These are phyloP conservation scores for Amphibalanus amphitrite DNA, from an alignment of 1,140 invertebrate species.

Conservation along the genomic window DNA sequence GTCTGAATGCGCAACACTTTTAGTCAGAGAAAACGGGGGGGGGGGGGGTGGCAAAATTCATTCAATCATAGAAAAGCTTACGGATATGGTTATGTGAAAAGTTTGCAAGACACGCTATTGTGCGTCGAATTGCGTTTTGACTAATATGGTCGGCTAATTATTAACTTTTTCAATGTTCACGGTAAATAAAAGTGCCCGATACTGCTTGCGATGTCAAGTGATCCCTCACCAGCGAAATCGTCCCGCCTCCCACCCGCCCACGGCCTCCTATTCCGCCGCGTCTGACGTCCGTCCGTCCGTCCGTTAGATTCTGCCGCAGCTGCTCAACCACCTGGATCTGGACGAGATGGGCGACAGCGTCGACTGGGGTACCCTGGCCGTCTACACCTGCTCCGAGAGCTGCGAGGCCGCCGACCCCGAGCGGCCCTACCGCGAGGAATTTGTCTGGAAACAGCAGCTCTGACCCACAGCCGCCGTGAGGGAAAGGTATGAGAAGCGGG, in stretches of 20 bases:
- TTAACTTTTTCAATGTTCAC: not conserved
- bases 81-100: too few relatives aligned
- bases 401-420: conserved; percentile 36
- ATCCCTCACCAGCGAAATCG: not conserved
- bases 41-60: too few relatives aligned
- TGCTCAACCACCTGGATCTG: conserved; percentile 53
- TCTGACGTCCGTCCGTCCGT: not conserved
- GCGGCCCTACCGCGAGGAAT: not conserved
- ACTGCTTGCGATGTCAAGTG: not conserved
- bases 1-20: too few relatives aligned
- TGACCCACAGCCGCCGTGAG: not conserved
- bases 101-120: too few relatives aligned
- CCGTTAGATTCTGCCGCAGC: conserved; percentile 71
- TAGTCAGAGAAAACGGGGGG: too few relatives aligned
- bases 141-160: not conserved
- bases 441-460: not conserved
- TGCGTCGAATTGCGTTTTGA: conserved; percentile 1
- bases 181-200: not conserved
- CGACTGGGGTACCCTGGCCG: conserved; percentile 72
- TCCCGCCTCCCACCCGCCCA: not conserved
- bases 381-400: conserved; percentile 69
- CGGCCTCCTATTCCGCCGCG: not conserved
- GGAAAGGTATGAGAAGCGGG: too few relatives aligned
- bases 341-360: conserved; percentile 47
- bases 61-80: too few relatives aligned